A percentile compares a stretch with the other conserved stretches of the same genome.
Evolutionary conservation across 2,888 invertebrate species (phyloP).

Genomic region (Drosophila mettleri): DNA sequence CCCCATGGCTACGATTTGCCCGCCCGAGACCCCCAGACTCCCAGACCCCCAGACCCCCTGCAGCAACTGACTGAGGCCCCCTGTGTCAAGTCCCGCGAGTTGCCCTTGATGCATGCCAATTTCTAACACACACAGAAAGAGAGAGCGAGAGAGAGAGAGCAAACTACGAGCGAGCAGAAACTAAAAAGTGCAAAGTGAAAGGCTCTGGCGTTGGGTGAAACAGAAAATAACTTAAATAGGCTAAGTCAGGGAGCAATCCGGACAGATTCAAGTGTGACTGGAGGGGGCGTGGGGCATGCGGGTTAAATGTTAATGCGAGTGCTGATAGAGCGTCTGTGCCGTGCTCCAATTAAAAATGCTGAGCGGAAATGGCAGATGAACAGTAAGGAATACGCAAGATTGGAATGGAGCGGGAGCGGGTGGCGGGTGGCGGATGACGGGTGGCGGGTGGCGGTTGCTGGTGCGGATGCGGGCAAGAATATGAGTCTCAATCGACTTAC

Average conservation of each 20-base stretch:
- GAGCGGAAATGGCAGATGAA: constrained; percentile 55
- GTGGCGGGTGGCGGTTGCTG: not conserved
- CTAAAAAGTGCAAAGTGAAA: constrained; percentile 31
- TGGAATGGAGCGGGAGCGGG: constrained; percentile 16
- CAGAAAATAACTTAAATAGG: constrained; percentile 50
- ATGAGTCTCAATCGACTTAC: constrained; percentile 62
- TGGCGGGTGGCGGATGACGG: not conserved
- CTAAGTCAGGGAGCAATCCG: constrained; percentile 39
- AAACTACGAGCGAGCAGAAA: constrained; percentile 40
- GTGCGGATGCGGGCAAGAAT: constrained; percentile 14
- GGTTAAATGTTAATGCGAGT: constrained; percentile 51
- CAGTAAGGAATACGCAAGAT: constrained; percentile 36
- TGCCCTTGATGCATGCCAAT: constrained; percentile 39
- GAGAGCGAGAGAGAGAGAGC: too few relatives aligned
- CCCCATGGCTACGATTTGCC: not conserved
- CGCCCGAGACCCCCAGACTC: too few relatives aligned
- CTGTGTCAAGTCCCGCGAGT: not conserved
- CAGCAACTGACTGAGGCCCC: constrained; percentile 3
- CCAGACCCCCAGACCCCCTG: too few relatives aligned
- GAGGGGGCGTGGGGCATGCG: constrained; percentile 42
- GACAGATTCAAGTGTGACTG: constrained; percentile 14
- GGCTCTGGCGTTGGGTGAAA: constrained; percentile 9
- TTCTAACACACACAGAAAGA: constrained; percentile 16
- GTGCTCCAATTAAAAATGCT: constrained; percentile 67
- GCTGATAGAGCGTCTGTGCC: constrained; percentile 30